These are phyloP conservation scores for Ctena decussata DNA, from an alignment of 2,888 invertebrate species.

Conservation along the genomic window DNA sequence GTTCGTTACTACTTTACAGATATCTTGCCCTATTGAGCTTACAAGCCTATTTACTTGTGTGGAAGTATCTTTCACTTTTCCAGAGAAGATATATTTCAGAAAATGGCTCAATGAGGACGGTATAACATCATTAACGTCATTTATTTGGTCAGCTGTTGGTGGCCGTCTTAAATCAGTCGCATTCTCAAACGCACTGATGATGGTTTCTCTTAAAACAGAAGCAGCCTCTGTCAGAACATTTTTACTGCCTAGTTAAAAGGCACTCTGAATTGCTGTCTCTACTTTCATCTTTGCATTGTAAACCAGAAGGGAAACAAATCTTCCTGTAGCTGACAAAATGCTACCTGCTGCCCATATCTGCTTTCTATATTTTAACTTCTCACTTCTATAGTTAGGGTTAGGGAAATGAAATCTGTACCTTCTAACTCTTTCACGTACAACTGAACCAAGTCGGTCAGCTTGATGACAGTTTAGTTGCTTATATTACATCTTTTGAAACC, in stretches of 20 bases:
- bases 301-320: constrained; percentile 20
- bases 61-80: neutral
- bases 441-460: neutral
- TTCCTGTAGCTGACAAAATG: constrained; percentile 14
- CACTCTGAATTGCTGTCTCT: constrained; percentile 26
- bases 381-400: constrained; percentile 22
- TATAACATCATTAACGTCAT: neutral
- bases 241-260: constrained; percentile 9
- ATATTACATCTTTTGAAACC: neutral
- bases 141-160: constrained; percentile 32
- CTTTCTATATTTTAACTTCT: constrained; percentile 19
- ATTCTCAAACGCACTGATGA: constrained; percentile 29
- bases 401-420: constrained; percentile 7
- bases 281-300: constrained; percentile 16
- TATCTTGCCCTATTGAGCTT: constrained; percentile 54
- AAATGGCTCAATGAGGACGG: constrained; percentile 19
- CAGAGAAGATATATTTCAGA: constrained; percentile 29
- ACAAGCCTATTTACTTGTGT: constrained; percentile 29
- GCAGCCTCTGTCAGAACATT: constrained; percentile 22
- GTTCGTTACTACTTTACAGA: constrained; percentile 60
- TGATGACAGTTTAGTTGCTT: neutral
- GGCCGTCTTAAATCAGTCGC: constrained; percentile 31
- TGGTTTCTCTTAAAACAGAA: constrained; percentile 8
- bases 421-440: constrained; percentile 12
- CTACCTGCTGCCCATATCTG: neutral